Conservation (phyloP, 2,113 vertebrate genomes). For the Oncorhynchus tshawytscha region DNA sequence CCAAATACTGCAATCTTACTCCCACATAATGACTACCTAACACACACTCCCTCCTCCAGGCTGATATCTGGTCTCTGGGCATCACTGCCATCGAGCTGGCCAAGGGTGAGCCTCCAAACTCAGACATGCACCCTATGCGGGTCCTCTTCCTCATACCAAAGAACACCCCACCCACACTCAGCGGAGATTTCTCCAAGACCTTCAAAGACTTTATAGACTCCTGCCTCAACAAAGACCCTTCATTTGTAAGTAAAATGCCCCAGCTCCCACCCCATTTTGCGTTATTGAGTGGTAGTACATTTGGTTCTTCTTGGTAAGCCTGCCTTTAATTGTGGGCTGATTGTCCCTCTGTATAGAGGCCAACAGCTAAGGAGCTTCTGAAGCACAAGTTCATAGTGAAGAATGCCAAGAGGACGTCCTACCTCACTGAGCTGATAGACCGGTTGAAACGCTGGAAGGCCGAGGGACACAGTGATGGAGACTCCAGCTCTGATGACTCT, state of each 20-base stretch:
- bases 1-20: too few species aligned
- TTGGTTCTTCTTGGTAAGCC: not conserved
- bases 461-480: constrained; percentile 82
- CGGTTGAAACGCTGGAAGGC: constrained; percentile 87
- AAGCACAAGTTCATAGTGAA: constrained; percentile 88
- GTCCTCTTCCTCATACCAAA: constrained; percentile 91
- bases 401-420: constrained; percentile 88
- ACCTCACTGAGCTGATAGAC: constrained; percentile 86
- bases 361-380: constrained; percentile 83
- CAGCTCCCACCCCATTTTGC: not conserved
- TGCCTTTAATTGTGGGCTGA: too few species aligned
- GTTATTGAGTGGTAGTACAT: too few species aligned
- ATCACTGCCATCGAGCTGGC: constrained; percentile 90
- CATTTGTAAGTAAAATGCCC: constrained; percentile 80
- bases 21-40: not conserved
- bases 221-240: constrained; percentile 87
- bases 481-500: constrained; percentile 83
- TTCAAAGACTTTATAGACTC: constrained; percentile 89
- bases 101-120: constrained; percentile 88
- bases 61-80: constrained; percentile 88
- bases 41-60: constrained; percentile 60
- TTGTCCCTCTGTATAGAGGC: constrained; percentile 69
- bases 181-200: constrained; percentile 84
- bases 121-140: constrained; percentile 89
- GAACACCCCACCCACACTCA: constrained; percentile 84